Evolutionary conservation across 2,797 vertebrate genomes (phyloP), one percentile per base, ranked within the genome.

Genomic region (Lepidocolaptes lacrymiger): DNA sequence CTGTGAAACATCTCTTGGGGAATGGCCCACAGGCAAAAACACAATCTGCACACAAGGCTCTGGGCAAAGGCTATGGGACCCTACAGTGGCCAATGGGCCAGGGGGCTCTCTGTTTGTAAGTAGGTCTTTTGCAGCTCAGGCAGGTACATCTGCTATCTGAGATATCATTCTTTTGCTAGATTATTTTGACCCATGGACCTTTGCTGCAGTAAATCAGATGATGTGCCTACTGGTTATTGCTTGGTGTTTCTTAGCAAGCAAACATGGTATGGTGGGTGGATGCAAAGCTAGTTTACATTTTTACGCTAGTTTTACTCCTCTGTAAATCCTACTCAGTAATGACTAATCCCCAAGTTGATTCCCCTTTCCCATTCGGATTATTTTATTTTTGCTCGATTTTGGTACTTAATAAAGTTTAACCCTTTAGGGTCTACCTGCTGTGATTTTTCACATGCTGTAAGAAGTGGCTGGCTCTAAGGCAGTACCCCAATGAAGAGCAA

Each of bases 321-420:
- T 97, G 92, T 96, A 97, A 96, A 97, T 91, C 97, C 97, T 97
- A 97, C 97, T 97, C 97, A 97, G 75, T 95, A 85, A 89, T 97
- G 97, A 97, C 97, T 97, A 97, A 97, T 96, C 85, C 88, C 22
- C 73, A 69, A 84, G 67, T 95, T 96, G 97, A 97, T 95, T 97
- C 91, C 67, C 66, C 71, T 94, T 97, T 96, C 85, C 87, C 86
- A 91, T 97, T 96, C 0, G 89, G 72, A 95, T 96, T 89, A 69
- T 94, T 96, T 95, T 83, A 95, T 97, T 97, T 95, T 95, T 1
- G 66, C 82, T 94, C 68, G 59, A 91, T 94, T 96, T 96, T 63
- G 19, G 48, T 95, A 72, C 55, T 92, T 93, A 73, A 76, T 93
- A 75, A 80, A 93, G 20, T 72, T 95, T 97, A 96, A 97, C 96